Evolutionary conservation across 2,113 vertebrate species (phyloP).

Genomic region (Riparia riparia): DNA sequence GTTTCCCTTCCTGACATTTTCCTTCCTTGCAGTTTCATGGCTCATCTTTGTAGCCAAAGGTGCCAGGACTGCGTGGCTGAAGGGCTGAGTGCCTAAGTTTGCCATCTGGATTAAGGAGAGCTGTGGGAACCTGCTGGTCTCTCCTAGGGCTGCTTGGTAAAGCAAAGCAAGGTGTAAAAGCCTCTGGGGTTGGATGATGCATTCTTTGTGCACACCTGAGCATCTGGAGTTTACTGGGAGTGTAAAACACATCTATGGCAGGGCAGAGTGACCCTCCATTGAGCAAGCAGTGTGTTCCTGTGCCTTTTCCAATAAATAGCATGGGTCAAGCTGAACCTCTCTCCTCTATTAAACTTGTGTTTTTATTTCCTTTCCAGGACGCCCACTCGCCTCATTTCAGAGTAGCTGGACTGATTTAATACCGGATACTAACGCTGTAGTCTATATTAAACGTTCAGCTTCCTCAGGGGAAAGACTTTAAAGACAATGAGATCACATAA

Average conservation of each 20-base stretch:
- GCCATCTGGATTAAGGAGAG: neutral
- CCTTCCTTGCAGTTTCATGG: neutral
- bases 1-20: neutral
- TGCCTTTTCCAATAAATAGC: neutral
- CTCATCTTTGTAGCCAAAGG: neutral
- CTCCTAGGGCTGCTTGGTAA: neutral
- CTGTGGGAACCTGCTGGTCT: neutral
- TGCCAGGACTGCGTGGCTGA: neutral
- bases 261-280: neutral
- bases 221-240: neutral
- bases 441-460: slow-evolving; percentile 83
- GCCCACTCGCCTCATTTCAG: slow-evolving; percentile 82
- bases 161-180: neutral
- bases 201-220: neutral
- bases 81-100: neutral
- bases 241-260: neutral
- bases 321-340: neutral
- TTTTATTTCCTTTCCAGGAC: slow-evolving; percentile 78
- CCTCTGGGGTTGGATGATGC: neutral
- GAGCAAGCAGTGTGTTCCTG: neutral
- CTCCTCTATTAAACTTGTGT: neutral
- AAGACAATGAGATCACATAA: slow-evolving; percentile 29
- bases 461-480: slow-evolving; percentile 47
- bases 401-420: slow-evolving; percentile 81
- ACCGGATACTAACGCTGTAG: slow-evolving; percentile 78